Percentiles rank a stretch among this genome's conserved stretches.
phyloP scores from a whole-genome alignment of 2,113 vertebrate genomes.

The Plectropomus leopardus region DNA sequence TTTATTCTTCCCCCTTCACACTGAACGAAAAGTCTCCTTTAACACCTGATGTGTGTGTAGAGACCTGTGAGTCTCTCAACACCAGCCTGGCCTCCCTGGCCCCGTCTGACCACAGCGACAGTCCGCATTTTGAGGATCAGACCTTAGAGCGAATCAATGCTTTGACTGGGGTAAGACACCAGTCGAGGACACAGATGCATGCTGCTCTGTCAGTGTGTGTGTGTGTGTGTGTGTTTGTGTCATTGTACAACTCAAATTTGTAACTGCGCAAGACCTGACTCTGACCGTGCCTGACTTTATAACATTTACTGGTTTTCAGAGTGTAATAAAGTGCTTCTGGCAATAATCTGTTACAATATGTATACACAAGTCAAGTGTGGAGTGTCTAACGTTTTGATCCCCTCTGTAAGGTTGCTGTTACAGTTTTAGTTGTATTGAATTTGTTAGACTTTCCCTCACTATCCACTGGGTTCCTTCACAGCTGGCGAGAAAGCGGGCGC shows the following conservation, averaged over 20 bases:
- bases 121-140: constrained; percentile 43
- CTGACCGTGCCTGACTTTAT: neutral
- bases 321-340: constrained; percentile 28
- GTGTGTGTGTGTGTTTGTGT: constrained; percentile 42
- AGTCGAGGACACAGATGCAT: constrained; percentile 38
- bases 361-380: neutral
- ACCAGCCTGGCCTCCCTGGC: constrained; percentile 70
- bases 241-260: constrained; percentile 8
- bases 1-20: constrained; percentile 38
- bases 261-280: neutral
- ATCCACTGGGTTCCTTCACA: constrained; percentile 78
- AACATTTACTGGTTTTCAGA: neutral
- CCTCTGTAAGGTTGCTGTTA: constrained; percentile 9
- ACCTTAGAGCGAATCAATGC: constrained; percentile 66
- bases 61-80: constrained; percentile 77
- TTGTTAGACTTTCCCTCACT: constrained; percentile 60
- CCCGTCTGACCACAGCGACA: constrained; percentile 68
- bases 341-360: neutral
- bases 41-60: constrained; percentile 56
- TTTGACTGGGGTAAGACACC: constrained; percentile 78
- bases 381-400: neutral
- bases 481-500: constrained; percentile 83
- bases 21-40: constrained; percentile 58
- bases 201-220: constrained; percentile 40
- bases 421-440: constrained; percentile 31